phyloP scores from a whole-genome alignment of 1,140 invertebrate species.

The Homalodisca vitripennis region DNA sequence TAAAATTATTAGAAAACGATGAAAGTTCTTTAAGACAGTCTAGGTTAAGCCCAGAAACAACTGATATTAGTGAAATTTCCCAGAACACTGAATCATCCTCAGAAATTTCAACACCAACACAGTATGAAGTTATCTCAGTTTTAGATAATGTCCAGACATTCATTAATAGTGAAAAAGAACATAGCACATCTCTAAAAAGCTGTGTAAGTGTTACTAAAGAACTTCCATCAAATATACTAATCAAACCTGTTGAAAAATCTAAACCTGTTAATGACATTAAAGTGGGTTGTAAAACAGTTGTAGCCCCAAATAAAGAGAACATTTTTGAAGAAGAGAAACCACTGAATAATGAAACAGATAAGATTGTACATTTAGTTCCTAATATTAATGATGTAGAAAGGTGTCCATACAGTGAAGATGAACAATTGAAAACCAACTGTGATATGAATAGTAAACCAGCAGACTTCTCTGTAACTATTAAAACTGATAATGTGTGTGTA shows the following conservation, averaged over 20 bases:
- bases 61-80: neutral
- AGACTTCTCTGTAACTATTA: neutral
- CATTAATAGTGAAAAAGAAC: neutral
- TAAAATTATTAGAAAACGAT: too few species aligned
- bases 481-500: neutral
- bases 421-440: neutral
- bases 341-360: neutral
- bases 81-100: slow-evolving; percentile 6
- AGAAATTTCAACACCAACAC: slow-evolving; percentile 15
- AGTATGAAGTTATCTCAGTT: slow-evolving; percentile 10
- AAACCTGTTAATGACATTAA: too few species aligned
- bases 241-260: too few species aligned
- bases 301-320: too few species aligned
- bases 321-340: neutral
- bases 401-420: neutral
- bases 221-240: too few species aligned
- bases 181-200: neutral
- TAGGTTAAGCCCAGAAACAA: neutral
- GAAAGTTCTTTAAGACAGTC: too few species aligned
- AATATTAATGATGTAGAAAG: neutral
- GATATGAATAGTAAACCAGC: neutral
- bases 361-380: neutral
- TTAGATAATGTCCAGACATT: neutral
- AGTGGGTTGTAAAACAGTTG: too few species aligned
- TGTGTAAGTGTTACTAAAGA: too few species aligned